Conservation (phyloP, 2,113 vertebrate species). For the Nothoprocta perdicaria region DNA sequence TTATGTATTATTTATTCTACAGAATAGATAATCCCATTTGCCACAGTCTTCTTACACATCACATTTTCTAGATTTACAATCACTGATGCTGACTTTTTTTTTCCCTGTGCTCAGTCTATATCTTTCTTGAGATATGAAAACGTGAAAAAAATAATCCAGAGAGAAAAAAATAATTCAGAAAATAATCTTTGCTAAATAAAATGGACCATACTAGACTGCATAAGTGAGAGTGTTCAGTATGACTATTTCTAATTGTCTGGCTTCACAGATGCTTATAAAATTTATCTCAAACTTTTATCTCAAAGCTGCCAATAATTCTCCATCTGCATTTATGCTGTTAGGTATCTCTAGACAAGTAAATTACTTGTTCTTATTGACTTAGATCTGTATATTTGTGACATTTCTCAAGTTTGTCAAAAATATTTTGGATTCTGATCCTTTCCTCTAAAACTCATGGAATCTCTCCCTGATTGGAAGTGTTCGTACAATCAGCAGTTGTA, state of each 20-base stretch:
- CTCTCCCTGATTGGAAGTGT: background rate
- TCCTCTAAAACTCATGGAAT: background rate
- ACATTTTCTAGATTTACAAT: background rate
- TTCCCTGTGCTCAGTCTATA: background rate
- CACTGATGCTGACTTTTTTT: background rate
- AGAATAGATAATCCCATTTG: background rate
- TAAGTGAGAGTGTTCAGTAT: background rate
- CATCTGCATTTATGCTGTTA: background rate
- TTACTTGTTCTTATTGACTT: background rate
- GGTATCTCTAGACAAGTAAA: background rate
- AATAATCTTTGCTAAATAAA: background rate
- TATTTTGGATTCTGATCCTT: background rate
- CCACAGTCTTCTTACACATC: background rate
- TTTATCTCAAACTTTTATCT: background rate
- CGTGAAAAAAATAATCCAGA: background rate
- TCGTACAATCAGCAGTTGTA: background rate
- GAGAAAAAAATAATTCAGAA: background rate
- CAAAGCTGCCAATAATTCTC: background rate
- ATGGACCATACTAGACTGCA: background rate
- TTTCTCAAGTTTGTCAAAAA: background rate
- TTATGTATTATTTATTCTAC: background rate
- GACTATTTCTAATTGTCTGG: background rate
- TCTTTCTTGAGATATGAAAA: background rate
- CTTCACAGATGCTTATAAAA: background rate
- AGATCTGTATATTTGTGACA: background rate